Evolutionary conservation across 2,113 vertebrate species (phyloP).

Genomic region (Sylvia atricapilla): DNA sequence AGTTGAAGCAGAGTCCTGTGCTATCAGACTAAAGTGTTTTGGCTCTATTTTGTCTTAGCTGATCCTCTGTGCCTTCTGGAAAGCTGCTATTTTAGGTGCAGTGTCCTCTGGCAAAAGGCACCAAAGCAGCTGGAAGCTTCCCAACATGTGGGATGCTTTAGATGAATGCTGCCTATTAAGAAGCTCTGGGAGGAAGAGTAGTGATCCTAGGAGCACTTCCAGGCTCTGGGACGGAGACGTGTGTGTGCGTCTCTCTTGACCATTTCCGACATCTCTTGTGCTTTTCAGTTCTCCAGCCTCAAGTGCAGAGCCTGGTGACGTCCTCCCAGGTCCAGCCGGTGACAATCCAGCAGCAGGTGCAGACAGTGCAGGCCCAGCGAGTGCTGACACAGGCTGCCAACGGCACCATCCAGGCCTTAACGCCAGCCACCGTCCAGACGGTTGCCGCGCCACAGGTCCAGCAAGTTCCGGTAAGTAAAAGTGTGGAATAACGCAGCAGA

Average conservation of each 20-base stretch:
- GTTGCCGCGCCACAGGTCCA: slow-evolving; percentile 89
- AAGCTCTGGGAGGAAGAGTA: not conserved
- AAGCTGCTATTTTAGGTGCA: not conserved
- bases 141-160: not conserved
- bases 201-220: not conserved
- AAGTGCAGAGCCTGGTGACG: slow-evolving; percentile 91
- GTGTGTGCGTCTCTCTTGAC: not conserved
- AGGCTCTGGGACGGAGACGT: not conserved
- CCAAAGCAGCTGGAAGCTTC: not conserved
- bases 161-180: not conserved
- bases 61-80: not conserved
- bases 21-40: not conserved
- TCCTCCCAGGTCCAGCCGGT: slow-evolving; percentile 90
- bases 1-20: not conserved
- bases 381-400: slow-evolving; percentile 84
- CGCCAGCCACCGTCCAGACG: slow-evolving; percentile 87
- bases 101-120: not conserved
- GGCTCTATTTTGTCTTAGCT: not conserved
- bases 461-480: slow-evolving; percentile 82
- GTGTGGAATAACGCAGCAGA: rapidly evolving
- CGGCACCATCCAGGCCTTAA: slow-evolving; percentile 89
- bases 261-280: not conserved
- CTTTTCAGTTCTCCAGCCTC: slow-evolving; percentile 89
- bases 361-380: slow-evolving; percentile 79
- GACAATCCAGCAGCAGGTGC: slow-evolving; percentile 92